Conservation (phyloP, 2,113 vertebrate genomes). For the Paratilapia polleni region DNA sequence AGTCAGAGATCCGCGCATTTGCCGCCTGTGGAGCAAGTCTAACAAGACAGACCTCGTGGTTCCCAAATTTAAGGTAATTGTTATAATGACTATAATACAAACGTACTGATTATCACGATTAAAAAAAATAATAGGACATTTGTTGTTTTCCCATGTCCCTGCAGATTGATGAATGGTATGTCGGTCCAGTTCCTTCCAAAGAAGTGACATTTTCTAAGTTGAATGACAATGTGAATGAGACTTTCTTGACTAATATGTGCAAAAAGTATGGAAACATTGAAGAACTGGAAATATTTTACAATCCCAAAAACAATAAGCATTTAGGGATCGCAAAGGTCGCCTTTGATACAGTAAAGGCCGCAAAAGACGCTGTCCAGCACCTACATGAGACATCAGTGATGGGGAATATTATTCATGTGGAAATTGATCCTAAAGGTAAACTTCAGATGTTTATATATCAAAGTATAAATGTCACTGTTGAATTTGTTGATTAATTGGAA, state of each 20-base stretch:
- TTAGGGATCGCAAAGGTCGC: constrained; percentile 94
- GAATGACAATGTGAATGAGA: constrained; percentile 94
- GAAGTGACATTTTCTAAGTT: constrained; percentile 96
- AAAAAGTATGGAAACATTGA: constrained; percentile 91
- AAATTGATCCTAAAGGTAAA: constrained; percentile 95
- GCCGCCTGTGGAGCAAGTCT: constrained; percentile 92
- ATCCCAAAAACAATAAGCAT: constrained; percentile 96
- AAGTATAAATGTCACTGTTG: not conserved
- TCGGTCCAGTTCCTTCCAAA: constrained; percentile 93
- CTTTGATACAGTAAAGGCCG: constrained; percentile 90
- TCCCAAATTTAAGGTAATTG: constrained; percentile 91
- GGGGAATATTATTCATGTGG: constrained; percentile 97
- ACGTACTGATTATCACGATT: not conserved
- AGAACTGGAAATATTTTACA: constrained; percentile 94
- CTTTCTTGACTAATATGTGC: constrained; percentile 94
- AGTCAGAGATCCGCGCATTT: constrained; percentile 91
- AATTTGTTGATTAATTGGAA: not conserved
- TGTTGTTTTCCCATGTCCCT: not conserved
- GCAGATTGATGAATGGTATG: constrained; percentile 95
- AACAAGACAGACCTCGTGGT: constrained; percentile 87
- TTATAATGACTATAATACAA: not conserved
- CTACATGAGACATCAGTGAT: constrained; percentile 95
- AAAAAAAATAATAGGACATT: not conserved
- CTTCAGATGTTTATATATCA: not conserved
- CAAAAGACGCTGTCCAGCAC: constrained; percentile 88